Conservation (phyloP, 1,140 invertebrate genomes). For the Hyles vespertilio region DNA sequence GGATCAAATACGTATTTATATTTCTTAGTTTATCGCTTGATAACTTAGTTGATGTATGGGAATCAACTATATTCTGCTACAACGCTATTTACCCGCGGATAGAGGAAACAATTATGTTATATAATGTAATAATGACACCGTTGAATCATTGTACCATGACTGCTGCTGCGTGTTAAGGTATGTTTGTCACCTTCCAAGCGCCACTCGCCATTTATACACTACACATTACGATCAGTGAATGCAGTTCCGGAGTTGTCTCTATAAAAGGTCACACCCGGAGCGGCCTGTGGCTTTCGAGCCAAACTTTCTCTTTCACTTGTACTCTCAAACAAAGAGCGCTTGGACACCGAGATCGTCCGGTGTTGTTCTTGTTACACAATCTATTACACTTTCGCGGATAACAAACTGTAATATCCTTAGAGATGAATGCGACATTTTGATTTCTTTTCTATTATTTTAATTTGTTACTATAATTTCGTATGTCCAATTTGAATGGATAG, state of each 20-base stretch:
- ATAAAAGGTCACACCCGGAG: constrained; percentile 6
- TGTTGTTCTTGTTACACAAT: constrained; percentile 10
- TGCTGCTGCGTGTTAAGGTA: no score
- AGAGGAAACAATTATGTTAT: no score
- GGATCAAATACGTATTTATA: no score
- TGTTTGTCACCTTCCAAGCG: background rate
- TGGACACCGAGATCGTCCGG: constrained; percentile 14
- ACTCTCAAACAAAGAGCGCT: constrained; percentile 17
- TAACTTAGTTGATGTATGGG: no score
- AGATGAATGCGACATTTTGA: background rate
- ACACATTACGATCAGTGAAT: constrained; percentile 3
- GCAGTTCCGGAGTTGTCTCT: background rate
- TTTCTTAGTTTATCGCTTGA: no score
- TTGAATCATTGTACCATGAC: constrained; percentile 3
- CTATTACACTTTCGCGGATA: constrained; percentile 19
- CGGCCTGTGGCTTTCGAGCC: constrained; percentile 41
- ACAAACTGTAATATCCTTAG: no score
- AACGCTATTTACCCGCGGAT: no score
- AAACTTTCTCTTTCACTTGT: constrained; percentile 51
- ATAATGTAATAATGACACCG: background rate
- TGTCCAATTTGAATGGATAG: no score
- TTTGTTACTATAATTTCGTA: background rate
- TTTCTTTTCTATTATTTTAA: background rate
- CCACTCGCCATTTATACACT: background rate
- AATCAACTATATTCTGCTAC: no score